phyloP scores from a whole-genome alignment of 2,797 vertebrate genomes.

The Vultur gryphus region DNA sequence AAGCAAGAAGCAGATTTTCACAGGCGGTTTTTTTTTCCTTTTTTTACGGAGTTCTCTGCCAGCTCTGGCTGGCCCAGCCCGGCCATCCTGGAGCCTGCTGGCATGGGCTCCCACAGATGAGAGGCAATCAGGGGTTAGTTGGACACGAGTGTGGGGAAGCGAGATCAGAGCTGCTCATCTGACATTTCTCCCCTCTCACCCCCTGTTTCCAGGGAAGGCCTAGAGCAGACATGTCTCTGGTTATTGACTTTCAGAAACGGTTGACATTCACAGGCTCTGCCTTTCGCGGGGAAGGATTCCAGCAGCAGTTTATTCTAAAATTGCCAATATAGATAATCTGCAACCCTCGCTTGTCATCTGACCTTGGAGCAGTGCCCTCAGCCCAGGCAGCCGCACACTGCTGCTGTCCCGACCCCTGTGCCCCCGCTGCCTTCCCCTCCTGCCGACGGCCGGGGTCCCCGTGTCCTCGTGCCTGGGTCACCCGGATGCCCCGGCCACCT shows the following conservation, averaged over 20 bases:
- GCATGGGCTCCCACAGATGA: fast-evolving
- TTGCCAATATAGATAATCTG: background rate
- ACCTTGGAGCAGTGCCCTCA: background rate
- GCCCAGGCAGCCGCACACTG: background rate
- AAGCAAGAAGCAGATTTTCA: background rate
- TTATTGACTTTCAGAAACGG: background rate
- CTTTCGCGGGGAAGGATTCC: background rate
- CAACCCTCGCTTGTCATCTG: background rate
- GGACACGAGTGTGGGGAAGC: fast-evolving
- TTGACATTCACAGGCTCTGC: background rate
- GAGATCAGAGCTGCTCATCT: background rate
- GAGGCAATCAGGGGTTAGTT: background rate
- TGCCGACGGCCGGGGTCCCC: fast-evolving
- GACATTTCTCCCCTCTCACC: background rate
- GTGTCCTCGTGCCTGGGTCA: background rate
- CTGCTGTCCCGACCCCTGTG: background rate
- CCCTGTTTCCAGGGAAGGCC: background rate
- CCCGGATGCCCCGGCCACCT: fast-evolving
- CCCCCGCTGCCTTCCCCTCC: too few relatives aligned
- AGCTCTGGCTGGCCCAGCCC: background rate
- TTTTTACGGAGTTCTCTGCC: background rate
- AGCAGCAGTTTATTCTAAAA: background rate
- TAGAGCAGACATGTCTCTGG: background rate
- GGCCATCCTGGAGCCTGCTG: background rate
- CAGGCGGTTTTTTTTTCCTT: fast-evolving